phyloP scores from a whole-genome alignment of 2,113 vertebrate genomes.

The Eurypyga helias region DNA sequence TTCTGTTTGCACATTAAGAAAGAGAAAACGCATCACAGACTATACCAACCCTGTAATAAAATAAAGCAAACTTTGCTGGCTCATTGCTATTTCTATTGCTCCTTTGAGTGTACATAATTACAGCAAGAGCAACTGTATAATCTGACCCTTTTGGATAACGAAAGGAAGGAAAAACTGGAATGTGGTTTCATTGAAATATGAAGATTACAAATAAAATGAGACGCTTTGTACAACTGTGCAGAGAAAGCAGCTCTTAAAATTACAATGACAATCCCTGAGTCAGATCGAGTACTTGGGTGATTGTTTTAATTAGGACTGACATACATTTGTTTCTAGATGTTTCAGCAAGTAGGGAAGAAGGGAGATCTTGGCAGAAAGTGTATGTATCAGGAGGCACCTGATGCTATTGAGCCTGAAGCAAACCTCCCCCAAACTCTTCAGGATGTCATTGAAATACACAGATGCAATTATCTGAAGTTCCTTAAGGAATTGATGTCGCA shows the following conservation, averaged over 20 bases:
- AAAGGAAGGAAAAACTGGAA: conserved; percentile 40
- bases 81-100: neutral
- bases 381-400: conserved; percentile 54
- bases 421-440: conserved; percentile 56
- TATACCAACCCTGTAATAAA: neutral
- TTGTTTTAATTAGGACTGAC: conserved; percentile 40
- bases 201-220: conserved; percentile 6
- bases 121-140: neutral
- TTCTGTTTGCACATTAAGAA: neutral
- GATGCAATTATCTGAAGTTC: conserved; percentile 67
- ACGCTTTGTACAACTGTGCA: neutral
- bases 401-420: conserved; percentile 60
- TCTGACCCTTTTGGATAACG: conserved; percentile 11
- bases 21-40: neutral
- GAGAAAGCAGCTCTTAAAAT: conserved; percentile 53
- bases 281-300: conserved; percentile 14
- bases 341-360: conserved; percentile 10
- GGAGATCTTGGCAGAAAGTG: conserved; percentile 45
- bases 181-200: conserved; percentile 4
- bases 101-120: neutral
- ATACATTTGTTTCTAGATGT: conserved; percentile 47
- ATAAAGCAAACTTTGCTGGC: neutral
- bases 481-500: conserved; percentile 71
- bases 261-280: neutral
- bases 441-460: conserved; percentile 57